Evolutionary conservation across 2,797 vertebrate genomes (phyloP).

Genomic region (Artibeus jamaicensis): DNA sequence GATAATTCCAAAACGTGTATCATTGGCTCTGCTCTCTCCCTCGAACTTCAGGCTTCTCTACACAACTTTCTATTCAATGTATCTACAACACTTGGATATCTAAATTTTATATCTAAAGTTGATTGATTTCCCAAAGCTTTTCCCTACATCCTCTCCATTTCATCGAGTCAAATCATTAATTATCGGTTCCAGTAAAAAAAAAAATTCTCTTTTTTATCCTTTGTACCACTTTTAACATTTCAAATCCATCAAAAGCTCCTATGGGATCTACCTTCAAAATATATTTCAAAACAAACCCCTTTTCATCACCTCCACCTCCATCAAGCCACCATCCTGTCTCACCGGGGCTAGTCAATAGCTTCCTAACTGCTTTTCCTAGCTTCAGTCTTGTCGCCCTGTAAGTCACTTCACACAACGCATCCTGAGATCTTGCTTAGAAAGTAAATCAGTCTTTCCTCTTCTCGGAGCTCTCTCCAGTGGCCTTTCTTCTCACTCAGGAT

Average conservation of each 20-base stretch:
- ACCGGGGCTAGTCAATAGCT: not conserved
- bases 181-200: not conserved
- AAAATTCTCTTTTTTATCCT: not conserved
- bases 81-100: not conserved
- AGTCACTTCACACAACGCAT: not conserved
- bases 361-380: not conserved
- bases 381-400: not conserved
- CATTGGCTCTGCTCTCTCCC: not conserved
- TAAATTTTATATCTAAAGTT: constrained; percentile 4
- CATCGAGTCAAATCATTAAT: not conserved
- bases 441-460: not conserved
- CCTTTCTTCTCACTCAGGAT: not conserved
- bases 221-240: not conserved
- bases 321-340: not conserved
- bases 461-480: not conserved
- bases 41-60: not conserved
- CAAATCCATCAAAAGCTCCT: not conserved
- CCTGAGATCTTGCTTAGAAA: not conserved
- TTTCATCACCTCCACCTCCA: not conserved
- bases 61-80: not conserved
- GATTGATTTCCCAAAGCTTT: not conserved
- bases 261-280: not conserved
- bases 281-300: constrained; percentile 1
- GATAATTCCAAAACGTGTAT: not conserved
- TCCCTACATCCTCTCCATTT: not conserved